Base-by-base conservation (phyloP, 2,888 invertebrate species). In the Conomelus anceps region DNA sequence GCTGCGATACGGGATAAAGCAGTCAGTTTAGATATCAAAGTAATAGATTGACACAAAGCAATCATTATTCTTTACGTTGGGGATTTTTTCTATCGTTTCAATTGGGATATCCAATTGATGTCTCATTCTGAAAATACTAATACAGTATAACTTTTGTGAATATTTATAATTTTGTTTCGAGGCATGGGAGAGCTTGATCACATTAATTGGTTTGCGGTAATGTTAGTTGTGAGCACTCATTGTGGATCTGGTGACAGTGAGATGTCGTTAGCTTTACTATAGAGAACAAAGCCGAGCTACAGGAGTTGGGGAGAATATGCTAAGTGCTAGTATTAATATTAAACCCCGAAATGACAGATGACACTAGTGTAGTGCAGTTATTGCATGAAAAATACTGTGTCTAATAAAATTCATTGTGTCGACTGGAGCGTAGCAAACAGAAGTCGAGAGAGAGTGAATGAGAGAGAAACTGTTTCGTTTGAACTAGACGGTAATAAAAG, bases 361-460 rank as follows among this genome's bases (percentile, higher is more conserved):
- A 86, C 86, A 86, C 86, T 85, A 85, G 26, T 11, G 24, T 86
- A 86, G 24, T 86, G 86, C 29, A 26, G 24, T 86, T 86, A 86
- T 23, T 86, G 86, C 86, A 86, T 86, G 86, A 86, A 86, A 86
- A 86, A 86, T 86, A 86, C 86, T n/a, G 86, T 86, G 86, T 86
- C 86, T 86, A 86, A 86, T 86, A 86, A 86, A 86, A 86, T 86
- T 86, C 86, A 86, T 86, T 86, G 86, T 86, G 24, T 63, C 20
- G 63, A 63, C 63, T 63, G 63, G n/a, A 63, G 63, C 63, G 63
- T 63, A 63, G 63, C 63, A 63, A 63, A 63, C 63, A 63, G 63
- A 63, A 63, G 63, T 63, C 63, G 13, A 63, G 63, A 63, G 63
- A 63, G 63, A 63, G n/a, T n/a, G n/a, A n/a, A n/a, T n/a, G n/a